Evolutionary conservation across 2,797 vertebrate species (phyloP).

Genomic region (Halcyon smyrnensis): DNA sequence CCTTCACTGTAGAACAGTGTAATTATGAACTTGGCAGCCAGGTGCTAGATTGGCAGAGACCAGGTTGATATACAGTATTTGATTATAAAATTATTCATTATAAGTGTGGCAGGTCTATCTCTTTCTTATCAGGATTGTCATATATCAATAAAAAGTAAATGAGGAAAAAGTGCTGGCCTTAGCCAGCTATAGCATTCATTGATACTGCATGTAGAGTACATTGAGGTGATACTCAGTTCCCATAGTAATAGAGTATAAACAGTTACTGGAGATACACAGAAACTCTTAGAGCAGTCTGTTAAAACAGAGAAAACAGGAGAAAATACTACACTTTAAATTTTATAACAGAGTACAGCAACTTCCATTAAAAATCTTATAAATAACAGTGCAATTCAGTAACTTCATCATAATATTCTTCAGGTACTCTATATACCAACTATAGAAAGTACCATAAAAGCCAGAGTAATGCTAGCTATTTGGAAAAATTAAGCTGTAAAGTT

Average conservation of each 20-base stretch:
- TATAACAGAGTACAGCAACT: not conserved
- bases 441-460: not conserved
- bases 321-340: not conserved
- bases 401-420: not conserved
- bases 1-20: constrained; percentile 31
- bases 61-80: constrained; percentile 44
- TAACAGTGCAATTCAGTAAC: not conserved
- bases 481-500: not conserved
- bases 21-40: constrained; percentile 53
- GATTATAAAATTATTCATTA: constrained; percentile 69
- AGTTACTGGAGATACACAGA: not conserved
- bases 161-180: constrained; percentile 44
- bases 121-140: constrained; percentile 52
- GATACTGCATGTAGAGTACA: not conserved
- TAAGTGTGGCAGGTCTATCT: constrained; percentile 37
- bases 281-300: not conserved
- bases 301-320: not conserved
- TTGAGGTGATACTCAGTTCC: not conserved
- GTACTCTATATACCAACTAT: not conserved
- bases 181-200: constrained; percentile 12
- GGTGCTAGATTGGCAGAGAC: constrained; percentile 42
- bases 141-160: constrained; percentile 63
- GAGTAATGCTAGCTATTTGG: not conserved
- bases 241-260: not conserved
- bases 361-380: not conserved